These are phyloP conservation scores for Ictalurus furcatus DNA, from an alignment of 2,113 vertebrate species.

Conservation along the genomic window DNA sequence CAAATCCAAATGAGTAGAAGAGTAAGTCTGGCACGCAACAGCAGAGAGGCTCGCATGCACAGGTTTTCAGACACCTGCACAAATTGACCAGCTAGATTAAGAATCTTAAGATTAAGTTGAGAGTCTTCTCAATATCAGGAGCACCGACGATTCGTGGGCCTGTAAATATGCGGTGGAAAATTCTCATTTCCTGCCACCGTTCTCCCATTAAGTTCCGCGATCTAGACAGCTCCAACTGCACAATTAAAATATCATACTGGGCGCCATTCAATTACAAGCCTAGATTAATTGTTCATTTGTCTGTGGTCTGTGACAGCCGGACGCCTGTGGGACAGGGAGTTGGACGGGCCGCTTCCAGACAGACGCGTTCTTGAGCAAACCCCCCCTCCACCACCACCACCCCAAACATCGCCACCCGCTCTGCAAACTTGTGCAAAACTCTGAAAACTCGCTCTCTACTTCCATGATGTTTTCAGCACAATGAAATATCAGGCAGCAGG, in stretches of 20 bases:
- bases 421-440: conserved; percentile 43
- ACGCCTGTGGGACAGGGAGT: conserved; percentile 54
- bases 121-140: conserved; percentile 1
- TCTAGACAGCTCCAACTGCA: conserved; percentile 54
- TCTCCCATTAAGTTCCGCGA: conserved; percentile 45
- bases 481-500: conserved; percentile 38
- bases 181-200: conserved; percentile 33
- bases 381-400: conserved; percentile 17
- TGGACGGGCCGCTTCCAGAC: conserved; percentile 51
- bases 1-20: conserved; percentile 42
- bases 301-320: conserved; percentile 61
- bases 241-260: conserved; percentile 58
- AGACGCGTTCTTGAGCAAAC: conserved; percentile 58
- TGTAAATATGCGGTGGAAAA: conserved; percentile 37
- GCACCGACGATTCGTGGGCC: background rate
- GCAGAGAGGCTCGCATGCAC: conserved; percentile 5
- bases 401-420: conserved; percentile 50
- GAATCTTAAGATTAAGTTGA: background rate
- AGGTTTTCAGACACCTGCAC: conserved; percentile 32
- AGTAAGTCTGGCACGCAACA: conserved; percentile 31
- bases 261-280: conserved; percentile 61
- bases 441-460: conserved; percentile 29
- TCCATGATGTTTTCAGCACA: conserved; percentile 40
- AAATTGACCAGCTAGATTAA: conserved; percentile 10
- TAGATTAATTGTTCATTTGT: conserved; percentile 63